Base-by-base conservation (phyloP, 2,113 vertebrate genomes). In the Vicugna pacos region DNA sequence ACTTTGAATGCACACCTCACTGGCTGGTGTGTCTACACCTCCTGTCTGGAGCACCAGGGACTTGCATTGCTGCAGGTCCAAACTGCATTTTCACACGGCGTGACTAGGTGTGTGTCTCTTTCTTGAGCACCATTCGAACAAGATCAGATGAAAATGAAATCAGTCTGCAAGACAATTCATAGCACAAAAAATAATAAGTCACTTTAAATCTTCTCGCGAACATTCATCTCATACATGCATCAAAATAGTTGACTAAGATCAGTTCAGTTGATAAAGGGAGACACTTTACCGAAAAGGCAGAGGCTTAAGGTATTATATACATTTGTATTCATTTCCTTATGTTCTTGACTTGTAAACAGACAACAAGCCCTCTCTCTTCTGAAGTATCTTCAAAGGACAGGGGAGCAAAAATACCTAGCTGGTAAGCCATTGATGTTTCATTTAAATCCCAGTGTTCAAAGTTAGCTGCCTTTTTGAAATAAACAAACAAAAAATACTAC, bases 391-490 rank as follows among this genome's bases (percentile, higher is more conserved):
- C 97, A 97, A 97, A 96, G 89, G 96, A 95, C 62, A 93, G 96
- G 56, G 97, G 92, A 95, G n/a, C 67, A 83, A 95, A 85, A 81
- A 91, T 58, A 1, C 28, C 88, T 94, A 95, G 89, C 96, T 96
- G 97, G 98, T 97, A 98, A 97, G 96, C 84, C 96, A 97, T 82
- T 13, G 32, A 89, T 95, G 93, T 98, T 98, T 98, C 95, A 98
- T 97, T 97, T 96, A 4, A 97, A 95, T 95, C 32, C 95, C 96
- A 98, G 98, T 98, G 98, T 98, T 99, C 98, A 99, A 98, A 98
- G 98, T 98, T 99, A 98, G 99, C 99, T 99, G 98, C 98, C 98
- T 99, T 99, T 98, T 98, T 98, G 97, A 98, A 98, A 98, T 85
- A 98, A 97, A 94, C 69, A 98, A 97, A 98, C 89, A 94, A 97